phyloP scores from a whole-genome alignment of 1,140 invertebrate species.

The Aradophagus sp. region DNA sequence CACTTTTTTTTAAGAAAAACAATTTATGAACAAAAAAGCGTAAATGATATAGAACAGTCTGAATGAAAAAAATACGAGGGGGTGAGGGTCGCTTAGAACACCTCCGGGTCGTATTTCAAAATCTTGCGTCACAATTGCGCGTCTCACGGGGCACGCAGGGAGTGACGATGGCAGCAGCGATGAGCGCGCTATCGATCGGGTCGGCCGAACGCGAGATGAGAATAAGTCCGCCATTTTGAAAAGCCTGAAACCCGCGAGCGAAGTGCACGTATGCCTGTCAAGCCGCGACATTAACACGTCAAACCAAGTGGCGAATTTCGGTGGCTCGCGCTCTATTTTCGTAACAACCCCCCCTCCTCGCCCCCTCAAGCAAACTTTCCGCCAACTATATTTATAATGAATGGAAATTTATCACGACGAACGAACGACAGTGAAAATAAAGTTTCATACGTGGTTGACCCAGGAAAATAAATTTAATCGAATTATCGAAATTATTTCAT shows the following conservation, averaged over 20 bases:
- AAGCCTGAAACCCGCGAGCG: constrained; percentile 53
- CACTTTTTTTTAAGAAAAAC: too few species aligned
- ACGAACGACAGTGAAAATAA: too few species aligned
- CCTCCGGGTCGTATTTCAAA: too few species aligned
- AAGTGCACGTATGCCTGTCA: constrained; percentile 53
- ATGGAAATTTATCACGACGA: constrained; percentile 37
- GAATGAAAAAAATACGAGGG: too few species aligned
- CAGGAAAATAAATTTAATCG: too few species aligned
- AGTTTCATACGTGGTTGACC: too few species aligned
- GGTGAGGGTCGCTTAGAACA: too few species aligned
- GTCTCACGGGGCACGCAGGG: too few species aligned
- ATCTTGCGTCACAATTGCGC: too few species aligned
- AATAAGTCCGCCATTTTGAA: constrained; percentile 56
- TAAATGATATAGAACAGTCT: too few species aligned
- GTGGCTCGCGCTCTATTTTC: constrained; percentile 31
- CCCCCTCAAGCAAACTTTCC: not conserved
- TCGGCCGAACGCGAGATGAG: constrained; percentile 48
- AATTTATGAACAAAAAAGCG: too few species aligned
- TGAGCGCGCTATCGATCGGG: constrained; percentile 57
- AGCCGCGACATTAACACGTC: constrained; percentile 49
- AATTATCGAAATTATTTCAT: too few species aligned
- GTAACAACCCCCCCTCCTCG: not conserved
- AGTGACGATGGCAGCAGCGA: constrained; percentile 57
- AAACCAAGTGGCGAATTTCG: constrained; percentile 55
- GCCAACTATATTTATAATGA: constrained; percentile 32